Evolutionary conservation across 1,140 invertebrate species (phyloP), one percentile per base, ranked within the genome.

Genomic region (Penaeus japonicus): DNA sequence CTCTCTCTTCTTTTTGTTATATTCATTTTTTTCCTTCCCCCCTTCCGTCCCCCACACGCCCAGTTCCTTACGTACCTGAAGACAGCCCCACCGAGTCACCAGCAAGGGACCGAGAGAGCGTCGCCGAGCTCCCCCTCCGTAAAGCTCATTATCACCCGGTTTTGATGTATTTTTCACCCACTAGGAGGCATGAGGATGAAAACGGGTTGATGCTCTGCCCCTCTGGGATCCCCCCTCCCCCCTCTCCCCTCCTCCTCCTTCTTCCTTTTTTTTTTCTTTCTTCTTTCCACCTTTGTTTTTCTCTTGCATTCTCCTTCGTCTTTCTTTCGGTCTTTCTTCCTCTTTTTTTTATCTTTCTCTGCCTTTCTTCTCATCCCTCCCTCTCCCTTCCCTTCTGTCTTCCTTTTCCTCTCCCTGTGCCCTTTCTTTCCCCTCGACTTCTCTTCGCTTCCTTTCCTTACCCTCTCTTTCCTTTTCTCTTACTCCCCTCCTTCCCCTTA

Each of bases 91-190:
- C 30, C 20, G 24, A 32, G 73, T 7, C 30, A 35, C 73, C 18
- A 27, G 17, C 24, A 39, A 27, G 39, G 30, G 73, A 77, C 0
- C 10, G 39, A 77, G 73, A 77, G 10, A 73, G 65, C 20, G 30
- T 1, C 0, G 30, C 30, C 30, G 73, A 32, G 17, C 24, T 22
- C 12, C 57, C 73, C 24, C 57, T 55, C 62, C 65, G 24, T 57
- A 77, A 85, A 78, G 53, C 73, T 85, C 84, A 78, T 85, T 85
- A 85, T 78, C 70, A 77, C 47, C 30, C 55, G n/a, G 84, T 85
- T 85, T 77, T 78, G 84, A 78, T 77, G 53, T 85, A 85, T 85
- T 85, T 85, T 75, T 85, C 84, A 77, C 84, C 62, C 83, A 75
- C 83, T 84, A 84, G 83, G 83, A 73, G 83, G 83, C 39, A 54